phyloP scores from a whole-genome alignment of 2,113 vertebrate genomes.

The Callorhinus ursinus region DNA sequence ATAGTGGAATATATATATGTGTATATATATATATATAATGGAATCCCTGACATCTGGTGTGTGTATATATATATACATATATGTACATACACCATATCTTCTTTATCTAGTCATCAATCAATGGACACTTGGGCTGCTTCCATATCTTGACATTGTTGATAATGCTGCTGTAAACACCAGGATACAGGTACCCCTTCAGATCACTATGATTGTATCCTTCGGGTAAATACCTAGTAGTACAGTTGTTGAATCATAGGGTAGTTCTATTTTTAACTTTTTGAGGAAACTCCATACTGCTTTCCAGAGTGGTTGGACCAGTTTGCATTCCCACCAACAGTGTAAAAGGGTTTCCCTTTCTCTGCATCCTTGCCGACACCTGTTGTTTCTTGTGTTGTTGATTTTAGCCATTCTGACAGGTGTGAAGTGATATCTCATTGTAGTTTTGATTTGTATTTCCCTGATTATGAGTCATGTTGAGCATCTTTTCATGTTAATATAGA shows the following conservation, averaged over 20 bases:
- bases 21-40: too few relatives aligned
- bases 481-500: not conserved
- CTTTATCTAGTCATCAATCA: not conserved
- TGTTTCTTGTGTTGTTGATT: too few relatives aligned
- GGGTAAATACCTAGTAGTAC: not conserved
- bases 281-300: not conserved
- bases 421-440: not conserved
- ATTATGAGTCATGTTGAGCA: not conserved
- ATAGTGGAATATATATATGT: too few relatives aligned
- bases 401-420: too few relatives aligned
- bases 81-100: not conserved
- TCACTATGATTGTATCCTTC: not conserved
- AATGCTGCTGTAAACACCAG: not conserved
- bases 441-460: not conserved
- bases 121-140: not conserved
- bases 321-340: not conserved
- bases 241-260: not conserved
- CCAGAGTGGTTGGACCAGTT: not conserved
- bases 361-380: too few relatives aligned
- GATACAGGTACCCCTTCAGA: not conserved
- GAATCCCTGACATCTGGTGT: not conserved
- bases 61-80: not conserved
- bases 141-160: not conserved
- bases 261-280: not conserved
- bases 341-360: not conserved